Percentiles rank a stretch among this genome's conserved stretches.
These are phyloP conservation scores for Tipula confusa DNA, from an alignment of 2,888 invertebrate genomes.

Conservation along the genomic window DNA sequence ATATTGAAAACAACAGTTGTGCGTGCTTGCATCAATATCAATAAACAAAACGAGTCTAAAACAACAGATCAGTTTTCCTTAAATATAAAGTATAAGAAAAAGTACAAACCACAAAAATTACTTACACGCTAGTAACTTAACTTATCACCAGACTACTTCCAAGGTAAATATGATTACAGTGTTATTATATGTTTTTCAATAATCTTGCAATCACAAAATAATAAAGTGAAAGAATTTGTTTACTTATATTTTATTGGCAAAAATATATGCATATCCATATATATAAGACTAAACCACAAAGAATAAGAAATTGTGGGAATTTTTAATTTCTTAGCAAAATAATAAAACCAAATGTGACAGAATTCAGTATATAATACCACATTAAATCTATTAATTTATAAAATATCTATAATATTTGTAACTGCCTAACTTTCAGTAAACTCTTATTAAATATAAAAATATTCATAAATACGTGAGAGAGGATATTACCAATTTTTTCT, in stretches of 20 bases:
- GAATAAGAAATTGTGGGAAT: conserved; percentile 25
- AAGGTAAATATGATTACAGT: conserved; percentile 7
- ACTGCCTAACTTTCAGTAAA: background rate
- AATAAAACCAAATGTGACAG: background rate
- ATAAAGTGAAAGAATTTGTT: background rate
- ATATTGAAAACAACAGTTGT: background rate
- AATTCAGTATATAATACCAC: background rate
- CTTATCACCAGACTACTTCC: conserved; percentile 25
- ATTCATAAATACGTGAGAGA: background rate
- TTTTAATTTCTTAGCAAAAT: background rate
- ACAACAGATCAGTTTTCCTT: background rate
- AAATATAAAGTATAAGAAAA: background rate
- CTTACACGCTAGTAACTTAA: background rate
- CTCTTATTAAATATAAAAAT: no score
- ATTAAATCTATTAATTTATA: background rate
- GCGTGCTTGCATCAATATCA: background rate
- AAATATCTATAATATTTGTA: background rate
- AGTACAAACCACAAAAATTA: background rate
- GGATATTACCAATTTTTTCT: background rate
- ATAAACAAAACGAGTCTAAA: background rate
- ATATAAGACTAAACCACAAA: background rate
- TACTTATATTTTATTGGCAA: background rate
- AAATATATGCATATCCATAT: background rate
- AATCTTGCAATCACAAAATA: background rate
- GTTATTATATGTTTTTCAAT: background rate